Base-by-base conservation (phyloP, 2,113 vertebrate genomes). In the Furnarius figulus region DNA sequence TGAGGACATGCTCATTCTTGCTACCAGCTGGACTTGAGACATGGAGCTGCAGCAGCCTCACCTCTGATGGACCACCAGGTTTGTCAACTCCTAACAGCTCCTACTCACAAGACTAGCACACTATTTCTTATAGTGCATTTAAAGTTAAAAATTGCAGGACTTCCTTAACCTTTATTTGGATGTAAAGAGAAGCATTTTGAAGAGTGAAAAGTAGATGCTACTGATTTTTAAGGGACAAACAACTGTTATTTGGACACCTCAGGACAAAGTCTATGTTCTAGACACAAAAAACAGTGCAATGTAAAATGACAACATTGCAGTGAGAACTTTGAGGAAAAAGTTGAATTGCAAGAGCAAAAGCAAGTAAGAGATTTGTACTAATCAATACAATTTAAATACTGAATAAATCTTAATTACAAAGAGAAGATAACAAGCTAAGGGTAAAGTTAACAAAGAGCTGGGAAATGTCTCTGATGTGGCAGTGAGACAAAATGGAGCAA, bases 1-100 rank as follows among this genome's bases (percentile, higher is more conserved):
- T 24, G 31, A 63, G 28, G 11, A 14, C 3, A 0, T 4, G 17
- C 3, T 73, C 5, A 14, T 23, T 53, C 35, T 46, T 0, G 0
- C 33, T 74, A 0, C 20, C 4, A 7, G 6, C 39, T 46, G 71
- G 21, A 58, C 31, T 4, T 28, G 21, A 55, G 39, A 33, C 28
- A 33, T 0, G 2, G 50, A 22, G 12, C 66, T 74, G 55, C 23
- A 30, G 20, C 46, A 79, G 23, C 6, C 73, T 94, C 30, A 62
- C 4, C 31, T 37, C 53, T 58, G 37, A 61, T 30, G 33, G 44
- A 39, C 20, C 58, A 24, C 12, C n/a, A 44, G 14, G 13, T 58
- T 0, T 62, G 21, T 24, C 52, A 76, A 8, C 5, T 17, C 49
- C 18, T 53, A 58, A 39, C 2, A 22, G 9, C 5, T 42, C 27